These are phyloP conservation scores for Moxostoma hubbsi DNA, from an alignment of 2,797 vertebrate genomes.

Conservation along the genomic window DNA sequence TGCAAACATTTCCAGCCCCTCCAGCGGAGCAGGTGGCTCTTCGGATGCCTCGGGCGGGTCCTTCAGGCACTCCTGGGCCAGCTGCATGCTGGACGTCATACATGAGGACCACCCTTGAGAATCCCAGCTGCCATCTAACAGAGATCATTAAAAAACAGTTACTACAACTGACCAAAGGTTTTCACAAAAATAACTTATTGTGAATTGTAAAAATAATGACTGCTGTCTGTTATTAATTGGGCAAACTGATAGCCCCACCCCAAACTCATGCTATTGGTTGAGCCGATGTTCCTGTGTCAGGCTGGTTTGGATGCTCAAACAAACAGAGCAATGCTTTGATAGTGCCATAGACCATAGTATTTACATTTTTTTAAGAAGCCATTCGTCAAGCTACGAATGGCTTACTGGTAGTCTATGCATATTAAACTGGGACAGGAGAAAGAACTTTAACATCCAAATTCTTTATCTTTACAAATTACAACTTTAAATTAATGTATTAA, in stretches of 20 bases:
- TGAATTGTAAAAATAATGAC: too few relatives aligned
- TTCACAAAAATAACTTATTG: too few relatives aligned
- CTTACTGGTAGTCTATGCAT: not conserved
- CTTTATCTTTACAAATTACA: too few relatives aligned
- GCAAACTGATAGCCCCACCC: not conserved
- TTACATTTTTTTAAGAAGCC: not conserved
- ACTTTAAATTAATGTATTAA: not conserved
- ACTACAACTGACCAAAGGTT: not conserved
- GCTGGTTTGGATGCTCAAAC: not conserved
- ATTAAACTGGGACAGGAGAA: not conserved
- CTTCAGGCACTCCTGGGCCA: slow-evolving; percentile 93
- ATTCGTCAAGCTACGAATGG: not conserved
- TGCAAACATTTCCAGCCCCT: slow-evolving; percentile 95
- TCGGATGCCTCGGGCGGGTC: slow-evolving; percentile 86
- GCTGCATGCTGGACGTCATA: slow-evolving; percentile 94
- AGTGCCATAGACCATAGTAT: not conserved
- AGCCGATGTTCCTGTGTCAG: not conserved
- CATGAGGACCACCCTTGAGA: slow-evolving; percentile 90
- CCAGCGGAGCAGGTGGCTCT: slow-evolving; percentile 87
- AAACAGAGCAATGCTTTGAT: slow-evolving; percentile 13
- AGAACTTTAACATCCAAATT: not conserved
- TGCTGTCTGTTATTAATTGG: not conserved
- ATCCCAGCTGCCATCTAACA: slow-evolving; percentile 78
- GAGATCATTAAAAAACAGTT: slow-evolving; percentile 5
- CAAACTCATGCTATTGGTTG: not conserved